These are phyloP conservation scores for Papilio machaon DNA, from an alignment of 1,140 invertebrate species.

Conservation along the genomic window DNA sequence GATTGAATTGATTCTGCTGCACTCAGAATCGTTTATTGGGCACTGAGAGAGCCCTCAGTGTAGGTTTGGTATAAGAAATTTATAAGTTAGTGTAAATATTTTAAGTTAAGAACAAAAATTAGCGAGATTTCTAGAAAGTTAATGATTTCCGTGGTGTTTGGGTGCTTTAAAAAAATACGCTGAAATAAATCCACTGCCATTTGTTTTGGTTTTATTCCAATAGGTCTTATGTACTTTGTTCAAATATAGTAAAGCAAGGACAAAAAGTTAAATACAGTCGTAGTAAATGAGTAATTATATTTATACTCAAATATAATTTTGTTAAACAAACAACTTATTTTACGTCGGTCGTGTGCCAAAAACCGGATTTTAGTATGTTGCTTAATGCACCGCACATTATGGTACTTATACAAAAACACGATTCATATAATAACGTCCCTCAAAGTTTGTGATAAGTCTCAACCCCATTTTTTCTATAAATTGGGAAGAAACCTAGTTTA, in stretches of 20 bases:
- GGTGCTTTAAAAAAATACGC: too few relatives aligned
- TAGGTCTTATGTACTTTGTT: too few relatives aligned
- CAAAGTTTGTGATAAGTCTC: neutral
- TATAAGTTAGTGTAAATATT: neutral
- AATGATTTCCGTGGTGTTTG: neutral
- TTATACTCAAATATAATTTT: neutral
- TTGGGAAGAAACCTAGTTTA: too few relatives aligned
- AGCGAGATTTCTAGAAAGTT: neutral
- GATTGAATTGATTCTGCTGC: too few relatives aligned
- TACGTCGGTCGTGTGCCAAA: neutral
- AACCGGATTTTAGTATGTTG: slow-evolving; percentile 8
- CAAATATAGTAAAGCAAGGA: neutral
- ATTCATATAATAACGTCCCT: neutral
- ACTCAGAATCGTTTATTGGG: too few relatives aligned
- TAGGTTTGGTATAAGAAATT: too few relatives aligned
- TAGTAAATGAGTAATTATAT: neutral
- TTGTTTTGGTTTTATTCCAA: too few relatives aligned
- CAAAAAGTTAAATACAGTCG: neutral
- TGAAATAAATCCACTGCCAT: too few relatives aligned
- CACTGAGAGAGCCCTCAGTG: too few relatives aligned
- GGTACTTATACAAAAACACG: neutral
- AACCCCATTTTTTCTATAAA: neutral
- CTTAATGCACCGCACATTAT: slow-evolving; percentile 1
- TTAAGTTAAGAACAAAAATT: neutral
- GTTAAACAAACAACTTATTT: neutral